Percentiles rank a stretch among this genome's conserved stretches.
phyloP scores from a whole-genome alignment of 2,888 invertebrate genomes.

The Alcis repandata region DNA sequence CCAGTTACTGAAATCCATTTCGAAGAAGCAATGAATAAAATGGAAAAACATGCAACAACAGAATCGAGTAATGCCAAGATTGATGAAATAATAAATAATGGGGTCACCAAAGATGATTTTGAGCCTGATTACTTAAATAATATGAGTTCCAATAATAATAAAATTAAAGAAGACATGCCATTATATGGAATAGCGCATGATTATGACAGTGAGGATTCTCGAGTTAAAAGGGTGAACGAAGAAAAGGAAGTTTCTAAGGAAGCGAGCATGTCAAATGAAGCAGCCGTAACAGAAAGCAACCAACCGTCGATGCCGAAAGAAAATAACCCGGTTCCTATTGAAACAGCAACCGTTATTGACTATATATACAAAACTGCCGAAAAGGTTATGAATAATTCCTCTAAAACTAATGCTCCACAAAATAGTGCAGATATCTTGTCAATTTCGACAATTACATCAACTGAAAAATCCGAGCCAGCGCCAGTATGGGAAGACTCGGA shows the following conservation, averaged over 20 bases:
- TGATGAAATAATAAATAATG: slow-evolving; percentile 67
- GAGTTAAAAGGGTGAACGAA: slow-evolving; percentile 71
- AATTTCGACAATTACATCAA: slow-evolving; percentile 17
- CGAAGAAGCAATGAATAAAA: slow-evolving; percentile 65
- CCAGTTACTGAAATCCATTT: slow-evolving; percentile 71
- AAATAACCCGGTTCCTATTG: slow-evolving; percentile 48
- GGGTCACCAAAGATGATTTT: slow-evolving; percentile 70
- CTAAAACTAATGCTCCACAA: slow-evolving; percentile 12
- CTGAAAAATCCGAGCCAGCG: slow-evolving; percentile 61
- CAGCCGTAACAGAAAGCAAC: slow-evolving; percentile 39
- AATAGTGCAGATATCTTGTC: slow-evolving; percentile 33
- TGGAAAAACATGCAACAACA: slow-evolving; percentile 65
- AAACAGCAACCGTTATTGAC: slow-evolving; percentile 73
- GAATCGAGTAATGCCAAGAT: slow-evolving; percentile 61
- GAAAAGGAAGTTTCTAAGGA: slow-evolving; percentile 49
- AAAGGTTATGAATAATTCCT: slow-evolving; percentile 44
- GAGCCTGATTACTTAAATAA: slow-evolving; percentile 78
- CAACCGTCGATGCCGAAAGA: slow-evolving; percentile 30
- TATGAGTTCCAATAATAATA: slow-evolving; percentile 61
- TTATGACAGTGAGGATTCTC: slow-evolving; percentile 73
- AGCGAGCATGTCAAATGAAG: slow-evolving; percentile 31
- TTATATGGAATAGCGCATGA: slow-evolving; percentile 72
- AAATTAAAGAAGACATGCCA: slow-evolving; percentile 67
- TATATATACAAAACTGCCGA: slow-evolving; percentile 73
- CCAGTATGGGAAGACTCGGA: slow-evolving; percentile 78